Evolutionary conservation across 37 sponge, comb jelly and placozoan species (phyloP), one percentile per base, ranked within the genome.

Genomic region (Dysidea cf. avara): DNA sequence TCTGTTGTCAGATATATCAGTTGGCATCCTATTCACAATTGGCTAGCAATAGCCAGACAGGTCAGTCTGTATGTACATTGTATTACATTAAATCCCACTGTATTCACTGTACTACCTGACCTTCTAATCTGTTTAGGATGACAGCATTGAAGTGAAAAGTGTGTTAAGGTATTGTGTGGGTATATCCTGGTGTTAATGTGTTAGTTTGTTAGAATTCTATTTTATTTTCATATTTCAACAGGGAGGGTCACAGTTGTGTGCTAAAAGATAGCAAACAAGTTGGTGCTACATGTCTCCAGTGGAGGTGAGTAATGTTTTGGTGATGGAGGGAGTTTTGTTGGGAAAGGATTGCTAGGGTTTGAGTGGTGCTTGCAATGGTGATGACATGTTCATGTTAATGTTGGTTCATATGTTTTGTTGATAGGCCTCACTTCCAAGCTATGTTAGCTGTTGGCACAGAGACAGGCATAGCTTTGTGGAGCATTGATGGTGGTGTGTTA

Each of bases 401-500:
- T n/a, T n/a, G n/a, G n/a, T n/a, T 11, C 48, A 30, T n/a, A 14
- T 29, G 2, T 4, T 24, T 49, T 7, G 3, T 36, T 33, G n/a
- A 2, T 34, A 83, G 84, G 0, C 71, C 77, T 28, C 84, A 83
- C 39, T 68, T 69, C 48, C 22, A 77, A 59, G 37, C 22, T 17
- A 37, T 85, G 29, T 49, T 85, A 39, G 85, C 79, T 14, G 85
- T 78, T 21, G 85, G 85, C 1, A 60, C 78, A 7, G 20, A 14
- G 29, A 61, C 43, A 34, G 79, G 85, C 22, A 56, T 85, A 9
- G 53, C 72, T 28, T 48, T 85, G 30, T 85, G 85, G 85, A 20
- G 65, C 28, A 56, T 85, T 20, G 85, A 85, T 52, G 72, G 73
- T 3, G 39, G 65, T 36, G 43, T 53, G 0, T 53, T 48, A 33